Evolutionary conservation across 53 echinoderm and acorn worm species (phyloP).

Genomic region (Stichopus horrens): DNA sequence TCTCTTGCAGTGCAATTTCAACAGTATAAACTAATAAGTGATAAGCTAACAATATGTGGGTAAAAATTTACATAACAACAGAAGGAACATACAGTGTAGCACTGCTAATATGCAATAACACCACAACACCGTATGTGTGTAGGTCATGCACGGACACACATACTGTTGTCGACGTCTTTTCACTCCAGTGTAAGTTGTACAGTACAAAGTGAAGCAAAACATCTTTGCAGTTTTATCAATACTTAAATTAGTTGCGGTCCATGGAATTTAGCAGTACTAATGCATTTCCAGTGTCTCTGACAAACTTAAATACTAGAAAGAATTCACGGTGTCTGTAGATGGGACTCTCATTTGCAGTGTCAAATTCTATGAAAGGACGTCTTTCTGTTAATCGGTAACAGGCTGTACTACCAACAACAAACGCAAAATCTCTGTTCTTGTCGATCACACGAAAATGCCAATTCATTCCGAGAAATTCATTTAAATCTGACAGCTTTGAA

Average conservation of each 20-base stretch:
- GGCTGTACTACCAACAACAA: conserved; percentile 40
- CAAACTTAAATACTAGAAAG: conserved; percentile 50
- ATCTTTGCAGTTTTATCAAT: too few relatives aligned
- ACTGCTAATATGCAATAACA: too few relatives aligned
- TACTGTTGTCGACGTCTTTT: too few relatives aligned
- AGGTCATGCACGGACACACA: too few relatives aligned
- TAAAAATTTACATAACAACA: conserved; percentile 6
- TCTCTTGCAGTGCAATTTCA: conserved; percentile 33
- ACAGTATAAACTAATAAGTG: conserved; percentile 27
- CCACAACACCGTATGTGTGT: too few relatives aligned
- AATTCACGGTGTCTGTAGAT: conserved; percentile 52
- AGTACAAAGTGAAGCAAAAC: too few relatives aligned
- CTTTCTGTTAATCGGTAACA: conserved; percentile 41
- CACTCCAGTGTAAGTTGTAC: too few relatives aligned
- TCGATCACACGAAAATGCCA: conserved; percentile 55
- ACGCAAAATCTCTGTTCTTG: conserved; percentile 54
- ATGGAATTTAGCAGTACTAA: not conserved
- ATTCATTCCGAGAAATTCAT: conserved; percentile 19
- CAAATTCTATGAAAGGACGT: conserved; percentile 39
- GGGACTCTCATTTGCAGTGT: conserved; percentile 16
- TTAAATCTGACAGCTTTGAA: conserved; percentile 5
- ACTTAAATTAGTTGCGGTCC: not conserved
- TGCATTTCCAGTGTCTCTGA: conserved; percentile 46
- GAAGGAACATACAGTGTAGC: too few relatives aligned
- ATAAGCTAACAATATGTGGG: conserved; percentile 14